A percentile compares a stretch with the other conserved stretches of the same genome.
phyloP scores from a whole-genome alignment of 1,140 invertebrate species.

The Lucilia sericata region DNA sequence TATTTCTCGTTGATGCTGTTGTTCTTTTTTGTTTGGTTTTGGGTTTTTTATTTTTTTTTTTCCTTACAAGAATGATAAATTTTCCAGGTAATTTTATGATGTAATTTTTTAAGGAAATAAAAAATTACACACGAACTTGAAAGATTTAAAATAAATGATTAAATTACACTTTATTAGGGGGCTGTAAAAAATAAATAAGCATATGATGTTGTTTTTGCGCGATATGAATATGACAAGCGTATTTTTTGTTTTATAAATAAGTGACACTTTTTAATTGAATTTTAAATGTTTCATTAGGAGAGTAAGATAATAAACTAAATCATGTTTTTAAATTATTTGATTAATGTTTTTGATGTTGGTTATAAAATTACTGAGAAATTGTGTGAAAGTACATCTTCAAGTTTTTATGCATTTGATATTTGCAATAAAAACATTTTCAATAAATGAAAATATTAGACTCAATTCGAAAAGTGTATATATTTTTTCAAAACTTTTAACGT shows the following conservation, averaged over 20 bases:
- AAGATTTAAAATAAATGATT: slow-evolving; percentile 39
- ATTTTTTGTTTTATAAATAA: not conserved
- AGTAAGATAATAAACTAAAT: not conserved
- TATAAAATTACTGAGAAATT: too few relatives aligned
- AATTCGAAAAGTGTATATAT: too few relatives aligned
- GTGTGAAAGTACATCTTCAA: too few relatives aligned
- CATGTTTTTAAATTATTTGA: not conserved
- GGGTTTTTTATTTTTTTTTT: too few relatives aligned
- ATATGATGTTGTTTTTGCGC: not conserved
- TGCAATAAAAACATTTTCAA: too few relatives aligned
- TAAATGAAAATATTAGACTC: too few relatives aligned
- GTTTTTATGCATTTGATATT: too few relatives aligned
- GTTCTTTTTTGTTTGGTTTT: not conserved
- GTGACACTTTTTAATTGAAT: slow-evolving; percentile 3
- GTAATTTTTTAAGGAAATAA: slow-evolving; percentile 28
- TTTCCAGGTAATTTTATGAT: slow-evolving; percentile 36
- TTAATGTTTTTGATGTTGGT: too few relatives aligned
- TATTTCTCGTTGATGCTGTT: not conserved
- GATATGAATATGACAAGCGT: not conserved
- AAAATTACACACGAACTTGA: slow-evolving; percentile 20
- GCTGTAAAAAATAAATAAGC: not conserved
- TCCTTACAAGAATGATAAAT: slow-evolving; percentile 28
- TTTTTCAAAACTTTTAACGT: too few relatives aligned
- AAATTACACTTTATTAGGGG: slow-evolving; percentile 32
- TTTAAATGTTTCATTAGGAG: not conserved